Conservation (phyloP, 2,888 invertebrate species). For the Idaea straminata region DNA sequence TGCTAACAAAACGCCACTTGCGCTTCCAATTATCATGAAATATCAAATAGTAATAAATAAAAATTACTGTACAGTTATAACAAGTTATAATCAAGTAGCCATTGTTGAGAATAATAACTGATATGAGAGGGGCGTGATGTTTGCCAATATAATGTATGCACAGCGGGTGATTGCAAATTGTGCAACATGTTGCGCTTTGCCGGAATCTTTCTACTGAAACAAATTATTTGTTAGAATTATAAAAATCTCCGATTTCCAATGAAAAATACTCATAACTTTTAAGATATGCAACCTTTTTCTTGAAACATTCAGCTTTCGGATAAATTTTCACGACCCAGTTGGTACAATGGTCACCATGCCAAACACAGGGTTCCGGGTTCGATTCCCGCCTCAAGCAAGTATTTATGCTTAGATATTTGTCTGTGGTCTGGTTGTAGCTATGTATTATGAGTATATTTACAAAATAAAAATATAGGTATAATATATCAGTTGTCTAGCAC, state of each 20-base stretch:
- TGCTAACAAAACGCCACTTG: constrained; percentile 24
- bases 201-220: constrained; percentile 3
- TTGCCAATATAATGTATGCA: constrained; percentile 62
- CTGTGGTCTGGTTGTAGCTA: no score
- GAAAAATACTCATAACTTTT: background rate
- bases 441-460: no score
- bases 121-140: constrained; percentile 59
- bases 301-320: background rate
- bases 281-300: no score
- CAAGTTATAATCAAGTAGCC: constrained; percentile 66
- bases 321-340: no score
- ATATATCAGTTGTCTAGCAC: no score
- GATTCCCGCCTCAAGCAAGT: no score
- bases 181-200: constrained; percentile 61
- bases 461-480: no score
- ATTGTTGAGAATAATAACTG: constrained; percentile 67
- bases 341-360: no score
- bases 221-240: background rate
- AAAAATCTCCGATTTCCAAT: background rate
- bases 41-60: constrained; percentile 26
- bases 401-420: no score
- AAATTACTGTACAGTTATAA: constrained; percentile 39
- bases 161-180: constrained; percentile 76
- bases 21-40: constrained; percentile 22
- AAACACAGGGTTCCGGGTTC: no score